Percentiles rank a stretch among this genome's conserved stretches.
phyloP scores from a whole-genome alignment of 2,113 vertebrate species.

The Bambusicola thoracicus region DNA sequence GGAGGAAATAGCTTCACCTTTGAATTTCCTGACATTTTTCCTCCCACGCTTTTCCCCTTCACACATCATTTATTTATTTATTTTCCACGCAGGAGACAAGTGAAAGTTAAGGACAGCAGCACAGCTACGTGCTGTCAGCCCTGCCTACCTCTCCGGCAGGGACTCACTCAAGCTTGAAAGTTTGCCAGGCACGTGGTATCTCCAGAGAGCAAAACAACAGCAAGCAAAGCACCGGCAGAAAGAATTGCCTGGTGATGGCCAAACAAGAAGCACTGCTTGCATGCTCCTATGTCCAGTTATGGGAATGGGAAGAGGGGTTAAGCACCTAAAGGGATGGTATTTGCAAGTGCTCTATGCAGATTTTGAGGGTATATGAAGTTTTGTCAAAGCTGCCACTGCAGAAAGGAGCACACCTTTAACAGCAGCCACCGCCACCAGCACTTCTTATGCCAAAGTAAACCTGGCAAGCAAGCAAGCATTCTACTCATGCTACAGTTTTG shows the following conservation, averaged over 20 bases:
- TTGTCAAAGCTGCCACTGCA: neutral
- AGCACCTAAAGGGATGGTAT: neutral
- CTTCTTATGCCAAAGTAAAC: constrained; percentile 30
- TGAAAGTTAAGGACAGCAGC: constrained; percentile 60
- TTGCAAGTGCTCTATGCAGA: accelerated
- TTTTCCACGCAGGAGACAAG: constrained; percentile 61
- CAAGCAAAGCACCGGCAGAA: neutral
- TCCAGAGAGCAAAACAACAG: constrained; percentile 22
- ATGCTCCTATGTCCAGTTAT: neutral
- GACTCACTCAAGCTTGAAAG: neutral
- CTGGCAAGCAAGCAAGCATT: neutral
- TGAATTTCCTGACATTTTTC: constrained; percentile 79
- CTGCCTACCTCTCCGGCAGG: neutral
- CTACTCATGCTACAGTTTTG: neutral
- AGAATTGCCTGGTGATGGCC: neutral
- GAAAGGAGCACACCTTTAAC: constrained; percentile 1
- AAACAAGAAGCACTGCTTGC: neutral
- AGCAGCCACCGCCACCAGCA: neutral
- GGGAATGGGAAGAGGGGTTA: neutral
- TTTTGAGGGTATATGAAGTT: neutral
- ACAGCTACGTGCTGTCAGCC: constrained; percentile 42
- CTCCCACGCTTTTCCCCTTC: constrained; percentile 75
- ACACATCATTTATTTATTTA: constrained; percentile 60
- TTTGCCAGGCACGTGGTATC: neutral
- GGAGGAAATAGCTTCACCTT: constrained; percentile 77